Base-by-base conservation (phyloP, 2,888 invertebrate species). In the Cerastis leucographa region DNA sequence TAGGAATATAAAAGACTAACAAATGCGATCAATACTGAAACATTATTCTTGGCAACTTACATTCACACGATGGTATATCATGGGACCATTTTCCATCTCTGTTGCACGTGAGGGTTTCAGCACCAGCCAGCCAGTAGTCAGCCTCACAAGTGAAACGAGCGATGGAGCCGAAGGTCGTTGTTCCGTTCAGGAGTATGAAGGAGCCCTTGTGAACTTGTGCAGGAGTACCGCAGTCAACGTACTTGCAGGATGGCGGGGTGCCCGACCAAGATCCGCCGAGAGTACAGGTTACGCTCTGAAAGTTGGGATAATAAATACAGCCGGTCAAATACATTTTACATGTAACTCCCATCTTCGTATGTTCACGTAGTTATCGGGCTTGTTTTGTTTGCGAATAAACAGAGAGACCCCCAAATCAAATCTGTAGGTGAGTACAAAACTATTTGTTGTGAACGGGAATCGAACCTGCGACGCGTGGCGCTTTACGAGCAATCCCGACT, bases 41-140 rank as follows among this genome's bases (percentile, higher is more conserved):
- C 14, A 42, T 42, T 64, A 42, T 64, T 17, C 64, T 42, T 8
- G 14, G n/a, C 42, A 40, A 93, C 97, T 97, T 94, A 98, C 98
- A 94, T 96, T 98, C 98, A 93, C 99, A 99, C n/a, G 98, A 97
- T 0, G 99, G 99, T 69, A 98, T 98, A 90, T 98, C 98, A 61
- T 98, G 98, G 0, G 98, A 98, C 99, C 99, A 99, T 92, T 98
- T 98, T 19, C 98, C 99, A 84, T 99, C 98, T 77, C 97, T 97
- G 54, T 98, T 98, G 92, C 99, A 99, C 35, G 97, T 97, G 66
- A 98, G 97, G 35, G 97, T 97, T 66, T 98, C 97, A 2, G 97
- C 97, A 0, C 98, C 97, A n/a, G 97, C 97, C 54, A 99, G 96
- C 98, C 98, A 99, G 93, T 98, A 98, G 93, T 99, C 99, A 29